phyloP scores from a whole-genome alignment of 1,140 invertebrate species.

The Hydropsyche tenuis region DNA sequence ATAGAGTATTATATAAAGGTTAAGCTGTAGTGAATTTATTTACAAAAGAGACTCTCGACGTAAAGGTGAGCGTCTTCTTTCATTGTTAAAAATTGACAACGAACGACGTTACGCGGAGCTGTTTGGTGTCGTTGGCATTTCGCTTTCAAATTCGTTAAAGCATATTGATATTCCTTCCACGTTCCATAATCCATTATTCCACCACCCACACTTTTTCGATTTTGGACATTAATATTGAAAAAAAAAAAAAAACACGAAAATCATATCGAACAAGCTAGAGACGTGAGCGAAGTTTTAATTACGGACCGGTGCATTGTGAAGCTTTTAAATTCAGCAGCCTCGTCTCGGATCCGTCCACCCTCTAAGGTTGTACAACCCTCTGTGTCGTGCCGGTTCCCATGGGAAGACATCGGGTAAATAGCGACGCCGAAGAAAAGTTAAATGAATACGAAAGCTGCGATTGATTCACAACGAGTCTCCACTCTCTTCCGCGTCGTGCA shows the following conservation, averaged over 20 bases:
- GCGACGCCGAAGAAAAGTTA: slow-evolving; percentile 41
- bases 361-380: neutral
- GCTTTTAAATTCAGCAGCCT: neutral
- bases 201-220: neutral
- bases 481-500: neutral
- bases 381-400: neutral
- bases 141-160: neutral
- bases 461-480: slow-evolving; percentile 37
- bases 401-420: slow-evolving; percentile 30
- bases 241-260: neutral
- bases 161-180: neutral
- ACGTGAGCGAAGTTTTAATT: neutral
- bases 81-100: slow-evolving; percentile 24
- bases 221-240: neutral
- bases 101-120: neutral
- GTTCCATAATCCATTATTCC: neutral
- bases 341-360: neutral
- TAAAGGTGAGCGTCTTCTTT: slow-evolving; percentile 17
- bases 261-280: neutral
- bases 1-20: neutral
- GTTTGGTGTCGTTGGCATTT: slow-evolving; percentile 11
- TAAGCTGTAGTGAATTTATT: neutral
- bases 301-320: slow-evolving; percentile 1
- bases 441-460: slow-evolving; percentile 45
- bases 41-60: neutral